phyloP scores from a whole-genome alignment of 2,113 vertebrate species.

The Tinamus guttatus region DNA sequence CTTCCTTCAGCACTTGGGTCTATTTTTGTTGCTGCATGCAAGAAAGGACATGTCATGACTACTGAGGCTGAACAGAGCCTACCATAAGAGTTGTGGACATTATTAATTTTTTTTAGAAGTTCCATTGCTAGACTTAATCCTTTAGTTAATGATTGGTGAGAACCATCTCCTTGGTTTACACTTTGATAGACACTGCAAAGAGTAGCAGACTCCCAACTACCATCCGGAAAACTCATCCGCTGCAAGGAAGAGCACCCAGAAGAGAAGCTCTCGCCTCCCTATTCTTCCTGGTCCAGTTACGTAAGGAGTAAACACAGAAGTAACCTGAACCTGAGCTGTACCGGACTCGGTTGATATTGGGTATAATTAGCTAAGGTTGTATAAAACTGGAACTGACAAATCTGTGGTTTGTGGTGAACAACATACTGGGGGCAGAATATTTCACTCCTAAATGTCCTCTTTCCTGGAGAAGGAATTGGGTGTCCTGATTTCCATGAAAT shows the following conservation, averaged over 20 bases:
- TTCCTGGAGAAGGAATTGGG: neutral
- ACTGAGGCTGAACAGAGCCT: slow-evolving; percentile 49
- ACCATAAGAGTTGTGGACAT: slow-evolving; percentile 40
- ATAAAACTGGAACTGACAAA: neutral
- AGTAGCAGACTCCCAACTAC: slow-evolving; percentile 53
- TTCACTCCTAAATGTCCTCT: neutral
- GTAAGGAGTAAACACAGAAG: neutral
- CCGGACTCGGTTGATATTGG: neutral
- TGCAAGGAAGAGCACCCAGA: slow-evolving; percentile 15
- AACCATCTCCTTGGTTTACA: slow-evolving; percentile 67
- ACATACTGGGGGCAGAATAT: neutral
- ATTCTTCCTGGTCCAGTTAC: slow-evolving; percentile 12
- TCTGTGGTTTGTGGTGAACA: neutral
- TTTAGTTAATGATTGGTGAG: slow-evolving; percentile 79
- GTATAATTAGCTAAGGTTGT: neutral
- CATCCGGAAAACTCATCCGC: slow-evolving; percentile 44
- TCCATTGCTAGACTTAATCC: slow-evolving; percentile 71
- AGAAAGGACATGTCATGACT: slow-evolving; percentile 47
- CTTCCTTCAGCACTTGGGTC: neutral
- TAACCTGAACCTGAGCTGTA: neutral
- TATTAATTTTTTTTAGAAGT: neutral
- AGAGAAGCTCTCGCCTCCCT: neutral
- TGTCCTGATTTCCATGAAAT: neutral
- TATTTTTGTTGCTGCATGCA: slow-evolving; percentile 49
- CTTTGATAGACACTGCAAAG: slow-evolving; percentile 72